Base-by-base conservation (phyloP, 2,888 invertebrate genomes). In the Dichetophora obliterata region DNA sequence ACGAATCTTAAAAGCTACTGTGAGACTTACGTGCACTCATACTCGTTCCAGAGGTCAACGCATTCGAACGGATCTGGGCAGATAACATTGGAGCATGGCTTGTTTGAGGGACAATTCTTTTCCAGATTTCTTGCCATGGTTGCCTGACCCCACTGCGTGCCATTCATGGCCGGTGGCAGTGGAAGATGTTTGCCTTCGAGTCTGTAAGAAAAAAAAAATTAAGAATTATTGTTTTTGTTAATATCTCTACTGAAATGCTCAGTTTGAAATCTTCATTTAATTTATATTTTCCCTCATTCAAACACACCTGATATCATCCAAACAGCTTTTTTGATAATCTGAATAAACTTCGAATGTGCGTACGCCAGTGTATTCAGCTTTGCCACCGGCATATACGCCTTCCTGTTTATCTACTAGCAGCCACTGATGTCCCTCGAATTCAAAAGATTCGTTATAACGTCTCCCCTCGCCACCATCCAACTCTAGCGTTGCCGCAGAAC, bases 41-140 rank as follows among this genome's bases (percentile, higher is more conserved):
- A 97, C 90, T 96, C 96, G 89, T 98, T 98, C 98, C 99, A 99
- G 16, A 98, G 93, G 90, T 97, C 98, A 81, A 96, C 95, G 90
- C 98, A 98, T 86, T 96, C 96, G 89, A 97, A 97, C 14, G 96
- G 97, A 86, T 95, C 95, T 0, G 95, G 95, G 87, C 98, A 98
- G 85, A 96, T 96, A 54, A 98, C 96, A 88, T 96, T 96, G 82
- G 95, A 95, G 87, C 98, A 98, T 2, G 98, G 98, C 87, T 97
- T 96, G 85, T 98, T 96, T 3, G 98, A 97, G 16, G 96, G 95
- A 88, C 99, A 99, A 87, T 96, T 95, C 81, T 95, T 94, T 85
- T 96, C 96, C 76, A 98, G 91, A 88, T 98, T 97, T 81, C 96
- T 92, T 34, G 96, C 96, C 94, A 97, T 97, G 6, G 97, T 96